These are phyloP conservation scores for Silurus aristotelis DNA, from an alignment of 2,797 vertebrate genomes.

Conservation along the genomic window DNA sequence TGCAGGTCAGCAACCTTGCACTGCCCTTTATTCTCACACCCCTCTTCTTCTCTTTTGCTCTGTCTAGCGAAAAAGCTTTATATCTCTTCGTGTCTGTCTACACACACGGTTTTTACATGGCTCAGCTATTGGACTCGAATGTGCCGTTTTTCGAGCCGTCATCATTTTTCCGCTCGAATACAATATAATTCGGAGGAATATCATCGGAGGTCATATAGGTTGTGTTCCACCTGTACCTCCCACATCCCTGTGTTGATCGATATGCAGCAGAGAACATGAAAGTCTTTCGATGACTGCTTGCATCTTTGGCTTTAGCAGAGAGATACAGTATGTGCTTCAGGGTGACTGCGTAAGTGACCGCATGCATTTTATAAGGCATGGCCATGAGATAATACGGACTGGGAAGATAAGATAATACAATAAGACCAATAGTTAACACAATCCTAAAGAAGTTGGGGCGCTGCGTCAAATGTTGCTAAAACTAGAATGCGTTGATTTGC, in stretches of 20 bases:
- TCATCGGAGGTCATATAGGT: slow-evolving; percentile 53
- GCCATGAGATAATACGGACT: not conserved
- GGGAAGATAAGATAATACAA: not conserved
- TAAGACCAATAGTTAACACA: not conserved
- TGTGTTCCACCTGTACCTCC: slow-evolving; percentile 45
- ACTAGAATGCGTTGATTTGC: too few relatives aligned
- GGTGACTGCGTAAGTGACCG: slow-evolving; percentile 30
- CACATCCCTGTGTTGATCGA: slow-evolving; percentile 45
- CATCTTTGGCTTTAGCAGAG: slow-evolving; percentile 19
- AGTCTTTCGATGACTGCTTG: slow-evolving; percentile 11
- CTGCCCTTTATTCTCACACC: slow-evolving; percentile 58
- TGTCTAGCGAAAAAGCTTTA: slow-evolving; percentile 40
- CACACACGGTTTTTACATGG: slow-evolving; percentile 50
- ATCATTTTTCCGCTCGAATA: slow-evolving; percentile 57
- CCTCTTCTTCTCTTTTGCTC: slow-evolving; percentile 44
- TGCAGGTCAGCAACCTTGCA: slow-evolving; percentile 63
- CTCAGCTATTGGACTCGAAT: slow-evolving; percentile 53
- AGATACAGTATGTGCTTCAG: slow-evolving; percentile 42
- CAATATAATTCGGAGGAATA: slow-evolving; percentile 50
- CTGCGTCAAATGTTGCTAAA: too few relatives aligned
- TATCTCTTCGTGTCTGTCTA: slow-evolving; percentile 29
- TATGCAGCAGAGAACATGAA: slow-evolving; percentile 38
- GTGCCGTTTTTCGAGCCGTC: slow-evolving; percentile 51
- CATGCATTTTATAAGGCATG: not conserved
- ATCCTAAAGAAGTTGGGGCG: too few relatives aligned